Evolutionary conservation across 2,797 vertebrate species (phyloP).

Genomic region (Sebastes ruberrimus): DNA sequence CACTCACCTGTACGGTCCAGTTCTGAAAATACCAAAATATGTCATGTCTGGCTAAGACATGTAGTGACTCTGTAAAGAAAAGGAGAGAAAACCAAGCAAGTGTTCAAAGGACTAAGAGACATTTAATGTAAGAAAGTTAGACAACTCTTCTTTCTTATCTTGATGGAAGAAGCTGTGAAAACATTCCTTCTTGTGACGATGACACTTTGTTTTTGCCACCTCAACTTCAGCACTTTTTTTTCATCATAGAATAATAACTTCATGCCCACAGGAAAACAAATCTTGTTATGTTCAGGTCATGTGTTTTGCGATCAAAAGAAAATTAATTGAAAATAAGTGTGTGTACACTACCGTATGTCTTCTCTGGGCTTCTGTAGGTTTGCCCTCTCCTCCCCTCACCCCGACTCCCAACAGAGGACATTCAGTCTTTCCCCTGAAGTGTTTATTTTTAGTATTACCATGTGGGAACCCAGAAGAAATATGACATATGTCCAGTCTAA

Average conservation of each 20-base stretch:
- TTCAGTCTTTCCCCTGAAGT: not conserved
- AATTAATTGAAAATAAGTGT: not conserved
- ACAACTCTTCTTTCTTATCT: not conserved
- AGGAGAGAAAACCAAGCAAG: not conserved
- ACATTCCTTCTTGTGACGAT: not conserved
- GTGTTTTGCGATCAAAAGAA: not conserved
- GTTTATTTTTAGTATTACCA: not conserved
- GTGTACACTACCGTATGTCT: rapidly evolving
- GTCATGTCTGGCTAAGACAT: not conserved
- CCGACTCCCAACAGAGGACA: not conserved
- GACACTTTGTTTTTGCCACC: not conserved
- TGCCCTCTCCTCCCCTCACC: not conserved
- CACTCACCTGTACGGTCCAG: not conserved
- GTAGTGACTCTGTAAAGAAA: not conserved
- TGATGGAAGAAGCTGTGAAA: not conserved
- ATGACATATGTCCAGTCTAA: not conserved
- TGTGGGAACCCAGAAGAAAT: not conserved
- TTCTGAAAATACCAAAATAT: not conserved
- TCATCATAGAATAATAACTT: not conserved
- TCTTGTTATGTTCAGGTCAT: not conserved
- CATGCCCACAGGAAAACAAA: not conserved
- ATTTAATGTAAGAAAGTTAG: not conserved
- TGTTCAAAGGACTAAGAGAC: not conserved
- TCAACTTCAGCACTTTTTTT: not conserved
- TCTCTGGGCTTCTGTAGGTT: not conserved